Evolutionary conservation across 2,888 invertebrate genomes (phyloP).

Genomic region (Callinectes sapidus): DNA sequence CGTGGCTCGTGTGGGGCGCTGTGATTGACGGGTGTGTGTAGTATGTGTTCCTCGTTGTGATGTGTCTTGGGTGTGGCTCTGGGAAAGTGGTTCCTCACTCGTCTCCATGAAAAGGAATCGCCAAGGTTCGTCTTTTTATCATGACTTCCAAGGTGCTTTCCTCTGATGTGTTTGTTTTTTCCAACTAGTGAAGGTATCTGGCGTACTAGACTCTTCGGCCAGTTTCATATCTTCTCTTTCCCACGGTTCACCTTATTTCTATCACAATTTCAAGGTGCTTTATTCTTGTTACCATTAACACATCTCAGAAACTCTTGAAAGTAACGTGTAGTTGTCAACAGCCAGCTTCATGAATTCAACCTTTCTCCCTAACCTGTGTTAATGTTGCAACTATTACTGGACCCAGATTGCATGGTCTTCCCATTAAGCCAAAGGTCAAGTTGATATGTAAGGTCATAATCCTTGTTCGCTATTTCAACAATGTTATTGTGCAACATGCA

Average conservation of each 20-base stretch:
- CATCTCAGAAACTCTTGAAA: too few relatives aligned
- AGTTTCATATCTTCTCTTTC: not conserved
- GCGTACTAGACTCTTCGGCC: not conserved
- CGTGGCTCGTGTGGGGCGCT: not conserved
- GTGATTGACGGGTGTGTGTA: not conserved
- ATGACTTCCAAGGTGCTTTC: not conserved
- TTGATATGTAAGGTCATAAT: not conserved
- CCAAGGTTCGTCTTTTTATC: not conserved
- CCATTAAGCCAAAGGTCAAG: not conserved
- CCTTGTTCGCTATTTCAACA: too few relatives aligned
- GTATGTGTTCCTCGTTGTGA: not conserved
- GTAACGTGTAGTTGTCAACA: too few relatives aligned
- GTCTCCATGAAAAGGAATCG: not conserved
- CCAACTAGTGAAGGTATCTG: not conserved
- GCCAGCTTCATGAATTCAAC: too few relatives aligned
- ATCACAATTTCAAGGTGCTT: too few relatives aligned
- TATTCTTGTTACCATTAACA: too few relatives aligned
- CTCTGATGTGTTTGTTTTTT: not conserved
- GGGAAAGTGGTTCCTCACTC: not conserved
- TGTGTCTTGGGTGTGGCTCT: conserved; percentile 14
- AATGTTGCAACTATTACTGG: not conserved
- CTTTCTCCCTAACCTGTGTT: not conserved
- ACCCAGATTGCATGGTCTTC: not conserved
- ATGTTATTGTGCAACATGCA: too few relatives aligned
- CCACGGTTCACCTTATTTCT: too few relatives aligned